Conservation (phyloP, 2,888 invertebrate genomes). For the Morpho helenor region DNA sequence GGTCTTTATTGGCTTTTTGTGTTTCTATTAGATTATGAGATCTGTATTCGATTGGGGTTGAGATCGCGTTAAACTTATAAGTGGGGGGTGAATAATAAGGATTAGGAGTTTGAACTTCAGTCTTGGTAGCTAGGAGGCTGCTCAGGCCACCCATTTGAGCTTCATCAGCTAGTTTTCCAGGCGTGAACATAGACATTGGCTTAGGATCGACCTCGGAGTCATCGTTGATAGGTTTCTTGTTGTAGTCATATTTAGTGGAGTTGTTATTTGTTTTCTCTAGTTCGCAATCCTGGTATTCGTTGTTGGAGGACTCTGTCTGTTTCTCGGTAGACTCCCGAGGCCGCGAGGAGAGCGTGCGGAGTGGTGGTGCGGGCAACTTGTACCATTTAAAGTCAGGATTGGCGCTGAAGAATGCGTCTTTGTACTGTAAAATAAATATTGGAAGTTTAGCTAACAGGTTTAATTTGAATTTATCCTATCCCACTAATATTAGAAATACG, state of each 20-base stretch:
- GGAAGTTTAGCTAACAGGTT: conserved; percentile 8
- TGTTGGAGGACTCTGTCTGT: conserved; percentile 46
- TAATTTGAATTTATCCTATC: too few species aligned
- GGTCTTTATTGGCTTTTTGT: conserved; percentile 42
- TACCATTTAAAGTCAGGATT: conserved; percentile 98
- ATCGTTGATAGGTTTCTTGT: conserved; percentile 52
- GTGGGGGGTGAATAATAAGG: conserved; percentile 68
- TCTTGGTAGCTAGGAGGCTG: conserved; percentile 82
- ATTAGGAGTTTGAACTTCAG: conserved; percentile 66
- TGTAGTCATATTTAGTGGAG: conserved; percentile 67
- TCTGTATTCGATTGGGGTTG: conserved; percentile 59
- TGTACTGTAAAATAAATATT: conserved; percentile 83
- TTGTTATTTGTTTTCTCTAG: conserved; percentile 69
- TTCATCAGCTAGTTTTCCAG: conserved; percentile 92
- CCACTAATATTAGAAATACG: too few species aligned
- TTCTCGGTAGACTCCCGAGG: conserved; percentile 57
- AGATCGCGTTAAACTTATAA: conserved; percentile 64
- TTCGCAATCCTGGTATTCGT: conserved; percentile 50
- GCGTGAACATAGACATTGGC: conserved; percentile 78
- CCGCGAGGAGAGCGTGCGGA: conserved; percentile 87
- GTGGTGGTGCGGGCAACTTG: conserved; percentile 91
- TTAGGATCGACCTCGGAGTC: conserved; percentile 46
- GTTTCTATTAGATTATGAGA: conserved; percentile 54
- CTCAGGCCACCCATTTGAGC: conserved; percentile 93
- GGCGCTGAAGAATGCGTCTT: conserved; percentile 95